Percentiles rank a stretch among this genome's conserved stretches.
These are phyloP conservation scores for Dinocampus coccinellae DNA, from an alignment of 2,888 invertebrate species.

Conservation along the genomic window DNA sequence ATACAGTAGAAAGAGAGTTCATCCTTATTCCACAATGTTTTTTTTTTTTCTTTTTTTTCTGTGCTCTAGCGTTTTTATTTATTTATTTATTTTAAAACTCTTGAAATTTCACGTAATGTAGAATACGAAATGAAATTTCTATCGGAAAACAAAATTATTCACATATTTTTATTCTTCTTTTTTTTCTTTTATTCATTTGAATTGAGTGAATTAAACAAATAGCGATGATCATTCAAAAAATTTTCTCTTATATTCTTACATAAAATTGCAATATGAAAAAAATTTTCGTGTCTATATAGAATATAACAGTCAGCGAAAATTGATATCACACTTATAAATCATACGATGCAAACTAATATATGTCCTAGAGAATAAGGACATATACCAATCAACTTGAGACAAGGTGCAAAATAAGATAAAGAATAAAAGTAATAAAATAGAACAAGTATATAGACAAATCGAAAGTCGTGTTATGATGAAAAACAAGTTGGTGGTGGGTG, in stretches of 20 bases:
- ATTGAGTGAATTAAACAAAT: background rate
- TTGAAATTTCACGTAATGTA: background rate
- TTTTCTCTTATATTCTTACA: background rate
- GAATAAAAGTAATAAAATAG: too few relatives aligned
- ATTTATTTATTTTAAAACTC: too few relatives aligned
- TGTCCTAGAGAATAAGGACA: conserved; percentile 27
- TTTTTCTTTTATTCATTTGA: background rate
- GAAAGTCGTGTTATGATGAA: background rate
- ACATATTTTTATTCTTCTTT: too few relatives aligned
- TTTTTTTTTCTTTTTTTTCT: conserved; percentile 4
- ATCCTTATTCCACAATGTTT: background rate
- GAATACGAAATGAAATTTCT: conserved; percentile 1
- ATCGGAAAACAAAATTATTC: background rate
- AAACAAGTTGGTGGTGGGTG: background rate
- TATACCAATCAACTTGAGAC: conserved; percentile 6
- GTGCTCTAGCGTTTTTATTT: too few relatives aligned
- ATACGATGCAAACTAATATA: conserved; percentile 49
- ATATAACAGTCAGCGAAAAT: conserved; percentile 17
- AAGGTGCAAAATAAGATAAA: too few relatives aligned
- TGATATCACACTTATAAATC: conserved; percentile 28
- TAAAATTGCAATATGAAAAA: background rate
- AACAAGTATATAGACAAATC: too few relatives aligned
- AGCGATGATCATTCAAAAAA: background rate
- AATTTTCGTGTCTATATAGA: background rate
- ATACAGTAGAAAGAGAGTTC: background rate